A percentile compares a stretch with the other conserved stretches of the same genome.
These are phyloP conservation scores for Drosophila lacteicornis DNA, from an alignment of 1,140 invertebrate species.

Conservation along the genomic window DNA sequence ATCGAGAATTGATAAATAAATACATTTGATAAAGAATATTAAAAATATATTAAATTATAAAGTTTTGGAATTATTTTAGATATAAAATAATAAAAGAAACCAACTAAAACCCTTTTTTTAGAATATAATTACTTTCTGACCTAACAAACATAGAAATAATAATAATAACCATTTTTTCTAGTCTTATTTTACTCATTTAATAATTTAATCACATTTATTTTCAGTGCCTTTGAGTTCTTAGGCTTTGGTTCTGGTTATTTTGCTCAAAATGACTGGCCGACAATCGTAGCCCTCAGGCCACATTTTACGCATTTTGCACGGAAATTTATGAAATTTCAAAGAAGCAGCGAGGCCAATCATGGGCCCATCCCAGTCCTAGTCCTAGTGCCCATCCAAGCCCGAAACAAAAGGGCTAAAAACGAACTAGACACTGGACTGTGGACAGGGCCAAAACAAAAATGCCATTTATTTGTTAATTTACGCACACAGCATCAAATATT, in stretches of 20 bases:
- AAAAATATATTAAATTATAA: no score
- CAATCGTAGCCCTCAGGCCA: slow-evolving; percentile 33
- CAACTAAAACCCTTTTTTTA: no score
- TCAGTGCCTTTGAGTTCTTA: neutral
- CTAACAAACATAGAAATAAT: no score
- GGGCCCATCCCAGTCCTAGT: slow-evolving; percentile 13
- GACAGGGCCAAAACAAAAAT: slow-evolving; percentile 53
- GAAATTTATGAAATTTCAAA: slow-evolving; percentile 78
- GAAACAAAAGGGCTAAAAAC: slow-evolving; percentile 44
- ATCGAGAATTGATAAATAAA: neutral
- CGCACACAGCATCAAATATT: slow-evolving; percentile 78
- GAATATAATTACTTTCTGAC: no score
- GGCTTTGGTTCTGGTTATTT: slow-evolving; percentile 22
- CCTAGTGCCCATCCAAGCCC: slow-evolving; percentile 4
- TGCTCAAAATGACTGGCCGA: slow-evolving; percentile 27
- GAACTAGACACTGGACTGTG: slow-evolving; percentile 1
- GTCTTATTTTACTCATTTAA: neutral
- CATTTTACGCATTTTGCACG: slow-evolving; percentile 75
- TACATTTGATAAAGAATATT: neutral
- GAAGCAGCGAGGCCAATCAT: slow-evolving; percentile 61
- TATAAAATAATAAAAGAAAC: no score
- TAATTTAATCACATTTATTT: neutral
- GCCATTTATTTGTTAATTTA: slow-evolving; percentile 83
- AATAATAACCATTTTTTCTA: no score
- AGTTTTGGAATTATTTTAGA: no score